Evolutionary conservation across 1,140 invertebrate species (phyloP).

Genomic region (Aricia agestis): DNA sequence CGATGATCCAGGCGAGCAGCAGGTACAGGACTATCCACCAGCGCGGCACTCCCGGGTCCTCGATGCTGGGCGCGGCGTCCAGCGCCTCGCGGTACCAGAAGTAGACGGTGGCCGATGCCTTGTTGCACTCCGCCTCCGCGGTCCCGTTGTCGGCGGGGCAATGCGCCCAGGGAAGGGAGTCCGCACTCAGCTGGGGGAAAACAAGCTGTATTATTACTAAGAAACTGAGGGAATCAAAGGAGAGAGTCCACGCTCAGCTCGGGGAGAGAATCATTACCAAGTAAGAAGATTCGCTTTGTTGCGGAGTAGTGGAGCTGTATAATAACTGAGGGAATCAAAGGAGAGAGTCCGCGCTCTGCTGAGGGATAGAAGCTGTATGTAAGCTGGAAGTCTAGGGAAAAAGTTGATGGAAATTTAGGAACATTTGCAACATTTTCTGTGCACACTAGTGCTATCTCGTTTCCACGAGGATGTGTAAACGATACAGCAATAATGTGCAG

Average conservation of each 20-base stretch:
- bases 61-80: slow-evolving; percentile 89
- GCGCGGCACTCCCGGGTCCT: slow-evolving; percentile 88
- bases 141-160: slow-evolving; percentile 88
- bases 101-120: slow-evolving; percentile 90
- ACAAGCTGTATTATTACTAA: not conserved
- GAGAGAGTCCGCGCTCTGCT: no score
- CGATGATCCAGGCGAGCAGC: slow-evolving; percentile 93
- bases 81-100: slow-evolving; percentile 93
- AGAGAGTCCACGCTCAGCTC: slow-evolving; percentile 81
- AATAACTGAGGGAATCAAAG: no score
- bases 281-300: no score
- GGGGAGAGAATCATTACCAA: slow-evolving; percentile 32
- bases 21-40: slow-evolving; percentile 97
- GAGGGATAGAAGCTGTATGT: no score
- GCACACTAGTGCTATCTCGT: no score
- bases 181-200: slow-evolving; percentile 77
- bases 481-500: no score
- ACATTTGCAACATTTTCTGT: no score
- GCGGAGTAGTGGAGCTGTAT: no score
- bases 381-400: no score
- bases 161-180: slow-evolving; percentile 86
- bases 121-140: slow-evolving; percentile 84
- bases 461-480: no score
- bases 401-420: no score
- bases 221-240: no score